Evolutionary conservation across 23 tunicate genomes (phyloP).

Genomic region (Pegea sp.): DNA sequence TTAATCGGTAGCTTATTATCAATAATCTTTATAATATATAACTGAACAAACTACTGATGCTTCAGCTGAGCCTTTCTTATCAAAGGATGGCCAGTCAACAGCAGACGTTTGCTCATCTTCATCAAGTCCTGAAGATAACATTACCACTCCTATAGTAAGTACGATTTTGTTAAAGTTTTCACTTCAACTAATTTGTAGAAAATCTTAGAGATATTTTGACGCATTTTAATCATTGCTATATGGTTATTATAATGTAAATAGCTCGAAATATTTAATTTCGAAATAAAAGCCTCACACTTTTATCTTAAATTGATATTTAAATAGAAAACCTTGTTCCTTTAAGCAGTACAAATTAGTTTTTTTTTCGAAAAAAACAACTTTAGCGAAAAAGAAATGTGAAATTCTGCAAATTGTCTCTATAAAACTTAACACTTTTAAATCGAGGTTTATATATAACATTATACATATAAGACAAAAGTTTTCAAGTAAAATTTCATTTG

Average conservation of each 20-base stretch:
- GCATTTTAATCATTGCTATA: no score
- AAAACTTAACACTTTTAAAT: not conserved
- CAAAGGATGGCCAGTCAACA: constrained; percentile 12
- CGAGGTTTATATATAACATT: no score
- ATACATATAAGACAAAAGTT: no score
- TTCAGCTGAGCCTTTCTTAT: constrained; percentile 71
- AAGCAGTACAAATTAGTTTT: not conserved
- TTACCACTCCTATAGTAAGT: not conserved
- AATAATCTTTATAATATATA: not conserved
- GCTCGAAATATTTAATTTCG: no score
- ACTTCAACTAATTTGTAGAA: no score
- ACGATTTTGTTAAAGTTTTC: not conserved
- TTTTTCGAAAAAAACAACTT: not conserved
- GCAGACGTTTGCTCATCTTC: constrained; percentile 26
- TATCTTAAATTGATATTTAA: no score
- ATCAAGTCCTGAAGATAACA: not conserved
- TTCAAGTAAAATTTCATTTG: no score
- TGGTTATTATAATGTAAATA: no score
- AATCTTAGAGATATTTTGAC: no score
- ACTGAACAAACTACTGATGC: no score
- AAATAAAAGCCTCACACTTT: no score
- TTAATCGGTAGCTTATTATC: constrained; percentile 18
- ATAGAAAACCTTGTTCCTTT: no score
- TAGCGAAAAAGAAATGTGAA: not conserved
- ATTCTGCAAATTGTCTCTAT: not conserved